phyloP scores from a whole-genome alignment of 2,113 vertebrate species.

The Addax nasomaculatus region DNA sequence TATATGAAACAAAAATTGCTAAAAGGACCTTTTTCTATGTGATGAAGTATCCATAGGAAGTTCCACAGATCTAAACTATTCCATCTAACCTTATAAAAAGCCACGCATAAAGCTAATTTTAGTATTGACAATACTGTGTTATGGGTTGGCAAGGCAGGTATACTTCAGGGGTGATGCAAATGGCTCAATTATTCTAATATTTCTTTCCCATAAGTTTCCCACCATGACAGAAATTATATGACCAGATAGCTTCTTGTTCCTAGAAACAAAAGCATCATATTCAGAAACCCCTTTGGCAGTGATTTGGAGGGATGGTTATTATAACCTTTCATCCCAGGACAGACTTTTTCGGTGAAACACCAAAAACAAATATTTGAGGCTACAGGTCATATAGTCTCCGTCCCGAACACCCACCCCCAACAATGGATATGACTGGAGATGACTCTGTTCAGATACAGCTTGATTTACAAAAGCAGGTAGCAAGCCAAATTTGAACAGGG shows the following conservation, averaged over 20 bases:
- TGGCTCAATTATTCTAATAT: neutral
- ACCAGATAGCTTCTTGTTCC: neutral
- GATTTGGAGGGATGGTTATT: neutral
- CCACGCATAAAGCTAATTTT: neutral
- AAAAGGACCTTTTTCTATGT: neutral
- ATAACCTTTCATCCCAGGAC: neutral
- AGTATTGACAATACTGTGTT: neutral
- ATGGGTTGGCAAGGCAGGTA: neutral
- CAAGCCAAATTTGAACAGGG: neutral
- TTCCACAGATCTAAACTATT: neutral
- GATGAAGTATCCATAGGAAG: neutral
- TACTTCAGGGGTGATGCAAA: neutral
- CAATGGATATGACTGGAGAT: neutral
- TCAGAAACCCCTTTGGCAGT: neutral
- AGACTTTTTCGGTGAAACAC: neutral
- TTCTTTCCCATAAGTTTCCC: neutral
- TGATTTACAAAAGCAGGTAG: neutral
- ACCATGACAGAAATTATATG: neutral
- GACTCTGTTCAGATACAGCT: neutral
- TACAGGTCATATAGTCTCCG: neutral
- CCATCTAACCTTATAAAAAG: neutral
- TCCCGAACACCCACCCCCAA: neutral
- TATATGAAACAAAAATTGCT: neutral
- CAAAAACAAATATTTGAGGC: neutral
- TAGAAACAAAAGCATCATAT: neutral